These are phyloP conservation scores for Synanthedon myopaeformis DNA, from an alignment of 2,888 invertebrate species.

Conservation along the genomic window DNA sequence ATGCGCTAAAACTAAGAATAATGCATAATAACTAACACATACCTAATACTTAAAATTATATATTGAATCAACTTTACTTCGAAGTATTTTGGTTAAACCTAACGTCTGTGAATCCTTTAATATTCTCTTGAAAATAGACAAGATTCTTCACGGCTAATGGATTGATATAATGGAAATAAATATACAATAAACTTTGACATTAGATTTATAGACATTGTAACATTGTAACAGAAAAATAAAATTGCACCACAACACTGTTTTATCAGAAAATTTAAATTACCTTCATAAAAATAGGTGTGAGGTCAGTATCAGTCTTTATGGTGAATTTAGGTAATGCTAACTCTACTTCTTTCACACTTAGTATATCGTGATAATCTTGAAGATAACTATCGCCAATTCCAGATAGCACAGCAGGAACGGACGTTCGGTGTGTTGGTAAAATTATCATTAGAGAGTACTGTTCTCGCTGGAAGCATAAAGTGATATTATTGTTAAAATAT, in stretches of 20 bases:
- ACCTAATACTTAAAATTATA: not conserved
- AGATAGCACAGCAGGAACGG: constrained; percentile 27
- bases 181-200: too few species aligned
- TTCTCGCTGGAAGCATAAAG: constrained; percentile 35
- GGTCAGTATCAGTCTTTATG: constrained; percentile 42
- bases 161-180: too few species aligned
- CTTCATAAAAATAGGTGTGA: constrained; percentile 32
- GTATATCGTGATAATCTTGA: constrained; percentile 28
- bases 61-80: too few species aligned
- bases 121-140: too few species aligned
- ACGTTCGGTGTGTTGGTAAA: constrained; percentile 37
- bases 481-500: too few species aligned
- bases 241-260: too few species aligned
- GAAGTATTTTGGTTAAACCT: too few species aligned
- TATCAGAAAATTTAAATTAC: constrained; percentile 17
- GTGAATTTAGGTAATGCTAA: constrained; percentile 57
- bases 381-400: constrained; percentile 33
- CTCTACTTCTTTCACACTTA: constrained; percentile 26
- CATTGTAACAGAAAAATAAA: too few species aligned
- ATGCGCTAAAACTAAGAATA: too few species aligned
- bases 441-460: constrained; percentile 60
- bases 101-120: not conserved
- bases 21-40: not conserved
- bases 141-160: too few species aligned
- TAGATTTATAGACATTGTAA: too few species aligned